Evolutionary conservation across 2,113 vertebrate species (phyloP).

Genomic region (Sander vitreus): DNA sequence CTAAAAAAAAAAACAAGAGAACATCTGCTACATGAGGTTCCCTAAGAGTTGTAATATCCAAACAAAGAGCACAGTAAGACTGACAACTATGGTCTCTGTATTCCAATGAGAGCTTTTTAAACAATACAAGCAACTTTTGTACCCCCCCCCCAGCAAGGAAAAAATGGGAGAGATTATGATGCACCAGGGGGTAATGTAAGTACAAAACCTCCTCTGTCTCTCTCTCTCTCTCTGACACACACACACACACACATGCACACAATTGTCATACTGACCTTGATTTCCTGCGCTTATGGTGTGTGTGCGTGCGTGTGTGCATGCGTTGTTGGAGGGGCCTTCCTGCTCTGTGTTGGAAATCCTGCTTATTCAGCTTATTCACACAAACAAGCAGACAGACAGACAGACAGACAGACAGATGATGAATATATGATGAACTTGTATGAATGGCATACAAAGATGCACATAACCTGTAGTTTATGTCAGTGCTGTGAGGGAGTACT

Average conservation of each 20-base stretch:
- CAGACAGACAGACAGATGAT: conserved; percentile 36
- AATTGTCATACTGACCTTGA: conserved; percentile 77
- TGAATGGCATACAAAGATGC: background rate
- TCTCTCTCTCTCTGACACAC: conserved; percentile 13
- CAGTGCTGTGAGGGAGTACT: background rate
- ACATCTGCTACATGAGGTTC: conserved; percentile 56
- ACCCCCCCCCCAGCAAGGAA: conserved; percentile 9
- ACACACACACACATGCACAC: conserved; percentile 48
- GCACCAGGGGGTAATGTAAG: conserved; percentile 58
- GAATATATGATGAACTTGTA: conserved; percentile 6
- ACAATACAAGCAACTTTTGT: conserved; percentile 54
- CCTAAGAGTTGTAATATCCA: conserved; percentile 33
- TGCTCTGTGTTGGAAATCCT: conserved; percentile 71
- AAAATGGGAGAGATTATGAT: conserved; percentile 63
- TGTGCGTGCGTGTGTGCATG: conserved; percentile 35
- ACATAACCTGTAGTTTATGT: background rate
- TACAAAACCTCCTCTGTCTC: conserved; percentile 58
- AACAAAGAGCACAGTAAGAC: conserved; percentile 38
- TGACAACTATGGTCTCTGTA: conserved; percentile 32
- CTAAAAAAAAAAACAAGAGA: conserved; percentile 39
- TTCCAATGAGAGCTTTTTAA: conserved; percentile 35
- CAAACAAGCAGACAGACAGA: conserved; percentile 29
- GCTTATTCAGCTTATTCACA: conserved; percentile 72
- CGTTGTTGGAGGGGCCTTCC: conserved; percentile 67
- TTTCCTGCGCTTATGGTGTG: conserved; percentile 59